These are phyloP conservation scores for Struthidea cinerea DNA, from an alignment of 2,113 vertebrate species.

Conservation along the genomic window DNA sequence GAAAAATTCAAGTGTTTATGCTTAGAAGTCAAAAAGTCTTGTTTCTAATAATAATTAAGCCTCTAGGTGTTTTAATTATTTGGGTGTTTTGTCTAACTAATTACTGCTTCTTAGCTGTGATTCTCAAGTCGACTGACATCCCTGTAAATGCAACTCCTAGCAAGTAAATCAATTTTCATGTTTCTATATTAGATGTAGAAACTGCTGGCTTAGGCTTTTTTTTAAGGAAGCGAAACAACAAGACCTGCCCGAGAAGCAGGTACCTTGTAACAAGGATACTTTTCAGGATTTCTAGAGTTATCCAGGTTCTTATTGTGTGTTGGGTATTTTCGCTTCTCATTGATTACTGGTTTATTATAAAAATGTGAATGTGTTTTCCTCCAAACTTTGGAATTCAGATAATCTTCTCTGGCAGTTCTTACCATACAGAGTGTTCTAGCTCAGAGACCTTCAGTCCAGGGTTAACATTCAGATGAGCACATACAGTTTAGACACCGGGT, in stretches of 20 bases:
- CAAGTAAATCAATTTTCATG: neutral
- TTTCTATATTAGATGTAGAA: neutral
- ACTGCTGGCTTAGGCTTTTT: neutral
- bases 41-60: neutral
- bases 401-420: neutral
- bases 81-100: neutral
- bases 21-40: neutral
- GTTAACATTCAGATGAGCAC: neutral
- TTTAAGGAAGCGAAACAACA: neutral
- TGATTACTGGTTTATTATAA: neutral
- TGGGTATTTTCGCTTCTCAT: neutral
- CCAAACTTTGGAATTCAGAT: neutral
- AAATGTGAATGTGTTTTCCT: neutral
- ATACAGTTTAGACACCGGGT: neutral
- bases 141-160: neutral
- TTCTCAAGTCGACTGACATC: neutral
- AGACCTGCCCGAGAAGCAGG: neutral
- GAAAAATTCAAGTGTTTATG: neutral
- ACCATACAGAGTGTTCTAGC: neutral
- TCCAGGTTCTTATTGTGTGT: neutral
- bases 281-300: neutral
- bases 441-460: neutral
- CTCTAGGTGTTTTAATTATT: neutral
- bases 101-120: neutral
- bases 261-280: neutral